Evolutionary conservation across 2,888 invertebrate species (phyloP).

Genomic region (Acleris laterana): DNA sequence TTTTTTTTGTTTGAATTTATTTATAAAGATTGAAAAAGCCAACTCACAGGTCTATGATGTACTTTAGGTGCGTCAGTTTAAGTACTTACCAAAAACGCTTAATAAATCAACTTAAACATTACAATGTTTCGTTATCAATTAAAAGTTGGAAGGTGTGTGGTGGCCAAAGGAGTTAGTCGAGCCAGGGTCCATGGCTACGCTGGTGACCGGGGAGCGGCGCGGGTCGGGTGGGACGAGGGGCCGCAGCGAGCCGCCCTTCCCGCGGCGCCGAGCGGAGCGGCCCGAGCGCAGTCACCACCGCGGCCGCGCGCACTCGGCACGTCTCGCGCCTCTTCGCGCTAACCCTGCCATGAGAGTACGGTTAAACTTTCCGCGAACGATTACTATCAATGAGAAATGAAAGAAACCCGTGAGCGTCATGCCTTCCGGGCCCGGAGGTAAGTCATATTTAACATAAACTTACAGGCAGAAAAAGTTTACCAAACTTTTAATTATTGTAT

Average conservation of each 20-base stretch:
- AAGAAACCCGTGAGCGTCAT: slow-evolving; percentile 45
- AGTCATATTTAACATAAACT: slow-evolving; percentile 41
- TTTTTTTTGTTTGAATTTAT: too few species aligned
- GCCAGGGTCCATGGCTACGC: slow-evolving; percentile 25
- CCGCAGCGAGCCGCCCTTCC: slow-evolving; percentile 46
- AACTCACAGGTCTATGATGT: too few species aligned
- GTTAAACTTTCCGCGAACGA: slow-evolving; percentile 61
- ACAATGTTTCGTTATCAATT: slow-evolving; percentile 5
- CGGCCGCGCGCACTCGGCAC: slow-evolving; percentile 46
- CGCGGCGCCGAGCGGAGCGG: slow-evolving; percentile 23
- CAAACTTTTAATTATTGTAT: slow-evolving; percentile 19
- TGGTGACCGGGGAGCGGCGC: slow-evolving; percentile 34
- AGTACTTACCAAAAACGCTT: too few species aligned
- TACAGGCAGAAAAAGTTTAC: slow-evolving; percentile 7
- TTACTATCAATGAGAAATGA: slow-evolving; percentile 58
- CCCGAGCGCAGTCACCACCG: slow-evolving; percentile 53
- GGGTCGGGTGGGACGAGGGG: slow-evolving; percentile 44
- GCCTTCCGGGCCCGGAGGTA: slow-evolving; percentile 50
- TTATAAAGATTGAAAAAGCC: too few species aligned
- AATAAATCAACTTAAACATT: neutral
- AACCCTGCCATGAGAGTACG: slow-evolving; percentile 64
- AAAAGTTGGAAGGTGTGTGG: neutral
- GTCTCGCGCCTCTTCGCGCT: slow-evolving; percentile 43
- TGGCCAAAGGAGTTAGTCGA: slow-evolving; percentile 18
- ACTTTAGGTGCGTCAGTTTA: too few species aligned